Conservation (phyloP, 1,140 invertebrate species). For the Saxidomus purpurata region DNA sequence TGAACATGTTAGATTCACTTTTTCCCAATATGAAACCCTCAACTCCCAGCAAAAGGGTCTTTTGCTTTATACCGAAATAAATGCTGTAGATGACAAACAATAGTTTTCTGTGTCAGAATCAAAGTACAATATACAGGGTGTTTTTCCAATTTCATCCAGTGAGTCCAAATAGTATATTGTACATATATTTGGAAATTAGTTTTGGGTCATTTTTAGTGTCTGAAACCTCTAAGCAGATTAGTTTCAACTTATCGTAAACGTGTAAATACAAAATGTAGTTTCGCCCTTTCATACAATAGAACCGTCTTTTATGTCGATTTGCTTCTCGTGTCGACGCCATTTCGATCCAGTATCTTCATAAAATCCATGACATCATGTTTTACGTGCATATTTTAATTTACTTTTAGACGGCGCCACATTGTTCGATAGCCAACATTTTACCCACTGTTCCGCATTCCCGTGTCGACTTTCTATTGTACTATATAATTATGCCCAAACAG, state of each 20-base stretch:
- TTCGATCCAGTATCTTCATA: constrained; percentile 13
- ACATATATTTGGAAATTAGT: no score
- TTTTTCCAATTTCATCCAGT: no score
- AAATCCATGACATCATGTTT: constrained; percentile 19
- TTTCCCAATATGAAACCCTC: no score
- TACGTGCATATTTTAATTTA: constrained; percentile 16
- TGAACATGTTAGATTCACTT: no score
- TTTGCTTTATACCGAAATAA: constrained; percentile 37
- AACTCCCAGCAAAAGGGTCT: neutral
- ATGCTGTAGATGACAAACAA: constrained; percentile 6
- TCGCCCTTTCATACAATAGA: constrained; percentile 30
- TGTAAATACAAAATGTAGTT: constrained; percentile 24
- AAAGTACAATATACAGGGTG: no score
- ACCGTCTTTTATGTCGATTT: no score
- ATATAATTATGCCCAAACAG: neutral
- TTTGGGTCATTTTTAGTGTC: no score
- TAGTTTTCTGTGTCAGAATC: no score
- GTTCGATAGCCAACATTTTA: neutral
- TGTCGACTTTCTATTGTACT: constrained; percentile 6
- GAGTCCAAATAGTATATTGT: no score
- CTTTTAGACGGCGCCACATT: no score
- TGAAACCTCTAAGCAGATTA: constrained; percentile 43
- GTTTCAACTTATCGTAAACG: constrained; percentile 26
- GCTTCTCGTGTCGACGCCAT: neutral
- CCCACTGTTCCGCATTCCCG: constrained; percentile 19